These are phyloP conservation scores for Semotilus atromaculatus DNA, from an alignment of 2,797 vertebrate species.

Conservation along the genomic window DNA sequence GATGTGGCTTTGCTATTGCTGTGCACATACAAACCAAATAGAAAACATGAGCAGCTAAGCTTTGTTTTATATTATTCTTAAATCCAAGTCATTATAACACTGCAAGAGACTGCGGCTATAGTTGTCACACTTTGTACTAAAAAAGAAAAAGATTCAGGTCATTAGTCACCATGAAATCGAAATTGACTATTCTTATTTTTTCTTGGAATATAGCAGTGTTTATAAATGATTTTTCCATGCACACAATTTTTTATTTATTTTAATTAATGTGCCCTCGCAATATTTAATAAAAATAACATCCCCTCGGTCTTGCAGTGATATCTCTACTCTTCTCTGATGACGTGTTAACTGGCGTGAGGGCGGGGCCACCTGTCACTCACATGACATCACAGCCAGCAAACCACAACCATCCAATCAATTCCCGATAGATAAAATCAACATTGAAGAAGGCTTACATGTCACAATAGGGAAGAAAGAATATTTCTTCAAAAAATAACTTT, in stretches of 20 bases:
- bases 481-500: not conserved
- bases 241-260: not conserved
- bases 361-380: not conserved
- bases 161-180: not conserved
- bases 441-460: not conserved
- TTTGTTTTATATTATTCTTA: not conserved
- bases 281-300: not conserved
- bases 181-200: not conserved
- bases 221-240: not conserved
- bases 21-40: not conserved
- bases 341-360: not conserved
- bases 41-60: not conserved
- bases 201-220: not conserved
- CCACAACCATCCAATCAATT: not conserved
- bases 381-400: not conserved
- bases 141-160: no score
- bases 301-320: not conserved
- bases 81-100: not conserved
- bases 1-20: constrained; percentile 23
- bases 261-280: not conserved
- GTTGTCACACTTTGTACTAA: not conserved
- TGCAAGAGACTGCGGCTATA: not conserved
- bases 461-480: not conserved
- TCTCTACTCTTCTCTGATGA: not conserved
- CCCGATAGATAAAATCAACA: not conserved